A percentile compares a stretch with the other conserved stretches of the same genome.
phyloP scores from a whole-genome alignment of 30 jellyfish, hydroid and myxozoan species.

The Sanderia malayensis region DNA sequence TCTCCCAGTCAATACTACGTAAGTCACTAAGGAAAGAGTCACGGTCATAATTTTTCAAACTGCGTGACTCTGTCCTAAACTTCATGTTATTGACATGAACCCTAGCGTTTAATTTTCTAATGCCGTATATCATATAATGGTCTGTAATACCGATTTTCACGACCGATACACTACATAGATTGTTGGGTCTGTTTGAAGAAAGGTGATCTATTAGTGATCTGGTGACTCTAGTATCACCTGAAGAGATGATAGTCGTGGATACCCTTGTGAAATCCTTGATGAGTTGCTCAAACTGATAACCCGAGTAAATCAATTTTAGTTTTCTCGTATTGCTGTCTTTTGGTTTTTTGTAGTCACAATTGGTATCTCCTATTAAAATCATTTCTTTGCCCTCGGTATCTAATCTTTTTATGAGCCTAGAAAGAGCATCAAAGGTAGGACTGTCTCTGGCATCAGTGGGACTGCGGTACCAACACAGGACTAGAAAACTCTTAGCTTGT shows the following conservation, averaged over 20 bases:
- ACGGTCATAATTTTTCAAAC: conserved; percentile 18
- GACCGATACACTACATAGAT: background rate
- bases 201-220: background rate
- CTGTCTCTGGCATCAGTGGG: conserved; percentile 21
- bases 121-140: background rate
- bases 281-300: background rate
- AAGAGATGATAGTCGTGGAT: background rate
- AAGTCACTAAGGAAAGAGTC: conserved; percentile 6
- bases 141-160: background rate
- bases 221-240: background rate
- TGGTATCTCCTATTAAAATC: conserved; percentile 31
- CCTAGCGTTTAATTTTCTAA: conserved; percentile 10
- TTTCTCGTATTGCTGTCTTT: too few relatives aligned
- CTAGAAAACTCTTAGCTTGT: conserved; percentile 21
- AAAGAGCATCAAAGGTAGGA: conserved; percentile 15
- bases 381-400: conserved; percentile 37
- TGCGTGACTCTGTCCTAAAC: background rate
- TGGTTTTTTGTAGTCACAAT: conserved; percentile 10
- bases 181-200: background rate
- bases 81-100: background rate
- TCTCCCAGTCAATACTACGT: conserved; percentile 20
- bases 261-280: background rate
- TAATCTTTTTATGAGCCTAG: conserved; percentile 4
- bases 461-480: conserved; percentile 28
- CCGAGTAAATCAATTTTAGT: background rate